phyloP scores from a whole-genome alignment of 35 echinoderm and acorn worm genomes.

The Holothuria glaberrima region DNA sequence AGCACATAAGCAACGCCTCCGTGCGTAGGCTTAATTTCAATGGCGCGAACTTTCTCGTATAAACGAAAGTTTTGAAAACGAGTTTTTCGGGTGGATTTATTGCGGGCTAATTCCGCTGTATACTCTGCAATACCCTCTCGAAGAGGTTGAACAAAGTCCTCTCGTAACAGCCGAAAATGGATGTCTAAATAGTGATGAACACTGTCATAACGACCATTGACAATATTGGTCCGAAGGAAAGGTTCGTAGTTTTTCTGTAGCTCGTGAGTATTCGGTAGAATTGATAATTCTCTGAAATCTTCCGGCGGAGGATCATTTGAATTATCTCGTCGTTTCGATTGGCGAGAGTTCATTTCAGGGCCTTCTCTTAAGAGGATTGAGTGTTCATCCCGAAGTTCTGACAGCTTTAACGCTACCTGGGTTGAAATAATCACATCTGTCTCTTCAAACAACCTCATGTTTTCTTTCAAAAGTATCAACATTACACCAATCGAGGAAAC shows the following conservation, averaged over 20 bases:
- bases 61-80: slow-evolving; percentile 64
- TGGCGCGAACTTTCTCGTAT: slow-evolving; percentile 58
- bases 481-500: slow-evolving; percentile 25
- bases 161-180: slow-evolving; percentile 75
- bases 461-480: not conserved
- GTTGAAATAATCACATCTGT: slow-evolving; percentile 20
- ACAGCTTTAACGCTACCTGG: not conserved
- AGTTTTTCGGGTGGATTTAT: slow-evolving; percentile 23
- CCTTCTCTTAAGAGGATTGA: slow-evolving; percentile 8
- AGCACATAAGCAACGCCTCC: slow-evolving; percentile 28
- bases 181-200: slow-evolving; percentile 79
- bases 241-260: slow-evolving; percentile 49
- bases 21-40: not conserved
- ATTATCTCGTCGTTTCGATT: slow-evolving; percentile 1
- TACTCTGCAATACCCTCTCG: slow-evolving; percentile 73
- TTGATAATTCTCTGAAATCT: slow-evolving; percentile 62
- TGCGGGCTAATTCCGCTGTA: slow-evolving; percentile 3
- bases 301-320: slow-evolving; percentile 60
- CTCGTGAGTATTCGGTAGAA: slow-evolving; percentile 70
- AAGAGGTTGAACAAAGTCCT: slow-evolving; percentile 82
- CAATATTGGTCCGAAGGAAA: slow-evolving; percentile 72
- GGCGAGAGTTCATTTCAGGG: slow-evolving; percentile 7
- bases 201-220: slow-evolving; percentile 62
- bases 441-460: not conserved
- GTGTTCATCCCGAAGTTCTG: slow-evolving; percentile 15